Base-by-base conservation (phyloP, 2,113 vertebrate species). In the Astatotilapia flaviijosephi region DNA sequence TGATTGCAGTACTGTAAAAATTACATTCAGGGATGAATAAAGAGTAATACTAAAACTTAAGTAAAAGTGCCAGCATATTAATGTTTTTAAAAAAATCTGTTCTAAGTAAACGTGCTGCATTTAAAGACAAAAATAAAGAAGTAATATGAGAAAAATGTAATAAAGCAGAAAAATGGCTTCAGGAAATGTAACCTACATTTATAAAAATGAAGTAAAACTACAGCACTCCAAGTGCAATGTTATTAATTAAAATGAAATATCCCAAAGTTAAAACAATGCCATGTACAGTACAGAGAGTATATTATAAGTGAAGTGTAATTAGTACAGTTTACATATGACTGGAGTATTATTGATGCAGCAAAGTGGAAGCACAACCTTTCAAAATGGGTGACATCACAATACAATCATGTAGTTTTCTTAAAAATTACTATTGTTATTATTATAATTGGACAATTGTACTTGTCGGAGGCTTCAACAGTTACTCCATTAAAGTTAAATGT, bases 61-160 rank as follows among this genome's bases (percentile, higher is more conserved):
- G 7, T 26, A 73, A 73, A 45, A 26, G 65, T 45, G 13, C 68
- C 65, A 2, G 13, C 45, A 73, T 73, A 26, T 73, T 73, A 73
- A 42, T 0, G 14, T 45, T 14, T 3, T 0, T 11, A 0, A 17
- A 45, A 1, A 70, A 45, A 47, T 28, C 6, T 26, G 6, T 26
- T 26, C 40, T 42, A 23, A 42, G 5, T 45, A 45, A 73, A 73
- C 3, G 5, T 26, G 65, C 65, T 45, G 65, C 21, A 73, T 73
- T 73, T 73, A 45, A 73, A 75, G 23, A 26, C 68, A 75, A 75
- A 75, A 75, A 26, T 47, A 75, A 75, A 47, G 70, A 28, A 11
- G 42, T 49, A 75, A 49, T 28, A 75, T 19, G 23, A 75, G 23
- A 26, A 49, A 75, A 49, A 49, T 75, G 23, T 3, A 75, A 45